phyloP scores from a whole-genome alignment of 2,888 invertebrate species.

The Agrenia bidenticulata region DNA sequence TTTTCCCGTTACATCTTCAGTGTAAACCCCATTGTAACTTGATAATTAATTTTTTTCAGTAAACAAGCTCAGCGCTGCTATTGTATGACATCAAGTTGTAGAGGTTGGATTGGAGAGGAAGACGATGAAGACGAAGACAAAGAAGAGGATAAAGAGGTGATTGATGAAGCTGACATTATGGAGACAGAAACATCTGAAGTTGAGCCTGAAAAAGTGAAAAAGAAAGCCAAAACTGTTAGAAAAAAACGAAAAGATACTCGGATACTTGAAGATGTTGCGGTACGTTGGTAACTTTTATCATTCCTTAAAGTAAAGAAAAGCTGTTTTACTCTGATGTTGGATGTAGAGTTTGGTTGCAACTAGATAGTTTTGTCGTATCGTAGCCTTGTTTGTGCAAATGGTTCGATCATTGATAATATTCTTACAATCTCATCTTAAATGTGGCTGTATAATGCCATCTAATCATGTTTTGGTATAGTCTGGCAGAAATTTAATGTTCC shows the following conservation, averaged over 20 bases:
- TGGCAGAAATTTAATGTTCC: no score
- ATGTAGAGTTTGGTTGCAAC: neutral
- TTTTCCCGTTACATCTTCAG: no score
- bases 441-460: no score
- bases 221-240: constrained; percentile 58
- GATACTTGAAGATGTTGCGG: constrained; percentile 66
- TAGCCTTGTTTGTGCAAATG: no score
- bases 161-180: constrained; percentile 56
- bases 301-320: constrained; percentile 21
- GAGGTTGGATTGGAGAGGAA: constrained; percentile 93
- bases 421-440: no score
- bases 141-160: constrained; percentile 55
- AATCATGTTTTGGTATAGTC: no score
- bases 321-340: constrained; percentile 16
- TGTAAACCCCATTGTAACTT: no score
- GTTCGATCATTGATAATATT: no score
- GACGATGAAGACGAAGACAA: constrained; percentile 63
- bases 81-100: constrained; percentile 84
- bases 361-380: neutral
- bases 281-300: constrained; percentile 54
- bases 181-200: constrained; percentile 56
- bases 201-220: constrained; percentile 53
- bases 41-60: no score
- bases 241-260: constrained; percentile 59
- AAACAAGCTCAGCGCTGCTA: constrained; percentile 95